A percentile compares a stretch with the other conserved stretches of the same genome.
These are phyloP conservation scores for Pilophorus perplexus DNA, from an alignment of 2,888 invertebrate genomes.

Conservation along the genomic window DNA sequence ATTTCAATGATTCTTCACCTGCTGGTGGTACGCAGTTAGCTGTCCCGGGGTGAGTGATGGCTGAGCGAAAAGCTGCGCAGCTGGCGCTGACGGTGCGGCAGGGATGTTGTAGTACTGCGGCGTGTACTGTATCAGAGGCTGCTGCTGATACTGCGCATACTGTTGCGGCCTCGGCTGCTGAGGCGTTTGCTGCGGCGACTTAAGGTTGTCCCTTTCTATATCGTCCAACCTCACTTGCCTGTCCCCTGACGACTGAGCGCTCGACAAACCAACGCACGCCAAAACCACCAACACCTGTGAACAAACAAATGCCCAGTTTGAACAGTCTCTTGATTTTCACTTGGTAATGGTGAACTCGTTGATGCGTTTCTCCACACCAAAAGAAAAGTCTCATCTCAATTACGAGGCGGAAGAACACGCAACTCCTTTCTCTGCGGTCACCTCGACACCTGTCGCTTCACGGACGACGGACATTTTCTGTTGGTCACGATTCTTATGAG, in stretches of 20 bases:
- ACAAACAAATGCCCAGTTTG: neutral
- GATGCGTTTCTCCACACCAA: too few relatives aligned
- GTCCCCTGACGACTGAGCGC: constrained; percentile 53
- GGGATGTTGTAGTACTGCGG: constrained; percentile 29
- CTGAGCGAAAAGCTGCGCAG: constrained; percentile 19
- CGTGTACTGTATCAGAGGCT: constrained; percentile 36
- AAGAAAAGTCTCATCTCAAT: too few relatives aligned
- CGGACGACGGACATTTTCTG: too few relatives aligned
- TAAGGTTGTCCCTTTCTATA: constrained; percentile 69
- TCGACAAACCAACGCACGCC: neutral
- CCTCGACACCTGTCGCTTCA: too few relatives aligned
- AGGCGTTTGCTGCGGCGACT: constrained; percentile 48
- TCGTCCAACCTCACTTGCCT: constrained; percentile 70
- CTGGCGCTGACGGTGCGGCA: constrained; percentile 22
- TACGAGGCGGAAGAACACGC: too few relatives aligned
- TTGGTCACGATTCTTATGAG: too few relatives aligned
- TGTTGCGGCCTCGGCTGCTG: constrained; percentile 37
- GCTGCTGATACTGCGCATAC: constrained; percentile 40
- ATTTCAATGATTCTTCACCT: too few relatives aligned
- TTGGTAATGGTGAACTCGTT: too few relatives aligned
- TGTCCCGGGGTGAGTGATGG: constrained; percentile 11
- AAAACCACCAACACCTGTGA: constrained; percentile 13
- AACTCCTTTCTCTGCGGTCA: too few relatives aligned
- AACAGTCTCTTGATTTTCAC: too few relatives aligned
- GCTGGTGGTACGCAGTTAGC: constrained; percentile 21